Evolutionary conservation across 2,888 invertebrate species (phyloP).

Genomic region (Ornithoptera priamus): DNA sequence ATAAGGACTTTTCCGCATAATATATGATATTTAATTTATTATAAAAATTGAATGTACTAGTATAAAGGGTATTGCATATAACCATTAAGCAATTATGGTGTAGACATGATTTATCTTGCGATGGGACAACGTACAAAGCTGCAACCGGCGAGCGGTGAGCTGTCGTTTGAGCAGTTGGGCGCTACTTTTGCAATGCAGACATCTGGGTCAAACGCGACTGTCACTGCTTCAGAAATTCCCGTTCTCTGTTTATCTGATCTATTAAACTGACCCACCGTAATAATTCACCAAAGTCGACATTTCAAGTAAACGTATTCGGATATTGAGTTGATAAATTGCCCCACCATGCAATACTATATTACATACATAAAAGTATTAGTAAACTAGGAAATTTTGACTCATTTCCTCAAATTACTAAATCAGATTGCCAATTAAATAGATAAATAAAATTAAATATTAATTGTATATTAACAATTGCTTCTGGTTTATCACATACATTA

Average conservation of each 20-base stretch:
- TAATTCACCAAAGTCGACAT: slow-evolving; percentile 1
- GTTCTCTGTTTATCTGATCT: slow-evolving; percentile 42
- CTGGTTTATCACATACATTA: slow-evolving; percentile 14
- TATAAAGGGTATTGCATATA: not conserved
- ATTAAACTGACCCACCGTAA: slow-evolving; percentile 31
- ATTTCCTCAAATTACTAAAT: no score
- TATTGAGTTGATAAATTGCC: not conserved
- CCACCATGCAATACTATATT: not conserved
- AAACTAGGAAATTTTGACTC: not conserved
- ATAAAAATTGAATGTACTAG: not conserved
- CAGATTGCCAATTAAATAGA: not conserved
- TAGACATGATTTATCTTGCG: slow-evolving; percentile 10
- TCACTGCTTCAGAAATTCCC: slow-evolving; percentile 41
- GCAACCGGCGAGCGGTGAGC: slow-evolving; percentile 36
- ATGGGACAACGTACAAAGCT: slow-evolving; percentile 26
- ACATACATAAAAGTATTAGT: not conserved
- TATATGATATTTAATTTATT: not conserved
- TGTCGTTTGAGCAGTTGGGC: slow-evolving; percentile 34
- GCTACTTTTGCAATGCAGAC: slow-evolving; percentile 41
- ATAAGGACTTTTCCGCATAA: not conserved
- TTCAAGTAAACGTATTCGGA: not conserved
- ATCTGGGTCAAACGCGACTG: slow-evolving; percentile 43
- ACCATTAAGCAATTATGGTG: slow-evolving; percentile 13
- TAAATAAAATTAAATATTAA: not conserved
- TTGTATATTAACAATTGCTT: slow-evolving; percentile 5